Evolutionary conservation across 2,113 vertebrate genomes (phyloP).

Genomic region (Thunnus thynnus): DNA sequence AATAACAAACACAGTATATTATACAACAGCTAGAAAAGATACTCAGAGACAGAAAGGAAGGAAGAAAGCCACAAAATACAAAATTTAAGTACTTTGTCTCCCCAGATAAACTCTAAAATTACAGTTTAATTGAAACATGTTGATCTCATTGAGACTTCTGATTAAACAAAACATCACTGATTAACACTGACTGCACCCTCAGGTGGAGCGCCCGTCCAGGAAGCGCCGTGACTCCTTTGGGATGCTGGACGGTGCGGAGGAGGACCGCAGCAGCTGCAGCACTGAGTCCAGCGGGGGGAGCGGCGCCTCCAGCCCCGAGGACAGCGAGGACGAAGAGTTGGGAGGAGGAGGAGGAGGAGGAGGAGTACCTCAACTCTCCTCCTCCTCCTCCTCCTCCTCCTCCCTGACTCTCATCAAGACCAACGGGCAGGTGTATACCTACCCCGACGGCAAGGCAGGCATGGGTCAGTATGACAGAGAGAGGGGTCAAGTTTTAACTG

Average conservation of each 20-base stretch:
- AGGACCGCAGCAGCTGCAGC: constrained; percentile 86
- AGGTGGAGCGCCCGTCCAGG: constrained; percentile 90
- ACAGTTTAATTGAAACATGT: too few relatives aligned
- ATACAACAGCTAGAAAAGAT: too few relatives aligned
- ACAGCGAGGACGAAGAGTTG: constrained; percentile 93
- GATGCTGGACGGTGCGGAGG: constrained; percentile 97
- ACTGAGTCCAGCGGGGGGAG: constrained; percentile 91
- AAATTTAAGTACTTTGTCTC: too few relatives aligned
- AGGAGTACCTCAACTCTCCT: constrained; percentile 66
- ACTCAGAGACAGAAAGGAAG: too few relatives aligned
- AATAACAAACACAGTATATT: too few relatives aligned
- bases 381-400: constrained; percentile 81
- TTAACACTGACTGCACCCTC: constrained; percentile 8
- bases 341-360: constrained; percentile 83
- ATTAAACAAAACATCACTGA: too few relatives aligned
- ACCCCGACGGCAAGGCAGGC: constrained; percentile 96
- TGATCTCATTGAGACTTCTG: too few relatives aligned
- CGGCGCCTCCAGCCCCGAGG: constrained; percentile 94
- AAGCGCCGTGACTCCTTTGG: constrained; percentile 91
- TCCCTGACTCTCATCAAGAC: constrained; percentile 96
- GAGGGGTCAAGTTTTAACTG: too few relatives aligned
- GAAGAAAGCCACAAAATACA: too few relatives aligned
- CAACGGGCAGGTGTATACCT: constrained; percentile 98
- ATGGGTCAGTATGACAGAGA: constrained; percentile 87
- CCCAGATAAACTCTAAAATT: too few relatives aligned